phyloP scores from a whole-genome alignment of 2,797 vertebrate species.

The Myripristis murdjan region DNA sequence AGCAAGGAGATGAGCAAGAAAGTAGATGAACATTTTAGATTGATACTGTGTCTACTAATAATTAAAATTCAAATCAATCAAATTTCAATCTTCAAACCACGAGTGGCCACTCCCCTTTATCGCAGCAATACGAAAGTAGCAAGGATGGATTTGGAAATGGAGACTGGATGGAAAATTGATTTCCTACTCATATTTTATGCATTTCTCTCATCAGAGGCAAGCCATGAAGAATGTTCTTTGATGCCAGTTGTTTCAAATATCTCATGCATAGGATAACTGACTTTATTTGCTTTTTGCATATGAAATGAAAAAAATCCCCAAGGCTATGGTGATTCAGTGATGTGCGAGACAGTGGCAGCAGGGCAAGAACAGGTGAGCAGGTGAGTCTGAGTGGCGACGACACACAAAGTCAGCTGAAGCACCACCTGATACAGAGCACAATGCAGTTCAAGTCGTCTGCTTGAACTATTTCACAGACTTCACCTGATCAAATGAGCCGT shows the following conservation, averaged over 20 bases:
- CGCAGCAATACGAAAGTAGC: too few relatives aligned
- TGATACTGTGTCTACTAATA: too few relatives aligned
- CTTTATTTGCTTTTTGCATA: neutral
- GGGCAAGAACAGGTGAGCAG: too few relatives aligned
- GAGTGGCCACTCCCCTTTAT: too few relatives aligned
- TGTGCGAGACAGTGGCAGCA: too few relatives aligned
- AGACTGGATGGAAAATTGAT: neutral
- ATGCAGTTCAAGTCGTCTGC: neutral
- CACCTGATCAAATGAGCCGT: neutral
- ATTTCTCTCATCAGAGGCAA: conserved; percentile 1
- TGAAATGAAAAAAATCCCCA: neutral
- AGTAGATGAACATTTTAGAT: too few relatives aligned
- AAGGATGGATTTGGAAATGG: neutral
- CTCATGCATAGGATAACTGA: neutral
- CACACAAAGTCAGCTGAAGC: too few relatives aligned
- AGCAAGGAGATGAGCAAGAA: too few relatives aligned
- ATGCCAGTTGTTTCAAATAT: neutral
- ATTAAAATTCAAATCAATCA: too few relatives aligned
- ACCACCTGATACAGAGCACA: too few relatives aligned
- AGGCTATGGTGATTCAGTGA: neutral
- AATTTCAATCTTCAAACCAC: too few relatives aligned
- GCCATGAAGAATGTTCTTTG: neutral
- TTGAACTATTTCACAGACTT: neutral
- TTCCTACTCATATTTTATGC: neutral
- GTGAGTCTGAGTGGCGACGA: too few relatives aligned